phyloP scores from a whole-genome alignment of 2,888 invertebrate genomes.

The Allygus modestus region DNA sequence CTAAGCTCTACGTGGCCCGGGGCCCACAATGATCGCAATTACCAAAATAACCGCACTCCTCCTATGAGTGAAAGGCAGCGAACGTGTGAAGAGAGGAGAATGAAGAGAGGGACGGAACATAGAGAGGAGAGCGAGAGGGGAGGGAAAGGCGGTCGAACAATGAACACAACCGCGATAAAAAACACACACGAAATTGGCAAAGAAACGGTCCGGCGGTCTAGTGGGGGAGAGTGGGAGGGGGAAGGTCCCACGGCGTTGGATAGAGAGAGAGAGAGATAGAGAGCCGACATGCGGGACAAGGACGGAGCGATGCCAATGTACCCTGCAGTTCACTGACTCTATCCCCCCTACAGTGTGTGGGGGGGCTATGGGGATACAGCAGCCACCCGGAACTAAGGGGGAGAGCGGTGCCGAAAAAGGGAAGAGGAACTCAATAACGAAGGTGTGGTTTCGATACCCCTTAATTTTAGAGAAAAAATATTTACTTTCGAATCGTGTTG shows the following conservation, averaged over 20 bases:
- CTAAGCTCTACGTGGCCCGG: too few relatives aligned
- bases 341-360: neutral
- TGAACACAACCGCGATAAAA: slow-evolving; percentile 8
- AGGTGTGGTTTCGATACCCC: too few relatives aligned
- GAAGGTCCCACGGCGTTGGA: neutral
- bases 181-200: slow-evolving; percentile 45
- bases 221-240: neutral
- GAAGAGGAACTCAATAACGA: too few relatives aligned
- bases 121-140: neutral
- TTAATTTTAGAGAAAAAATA: too few relatives aligned
- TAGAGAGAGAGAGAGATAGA: slow-evolving; percentile 1
- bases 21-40: too few relatives aligned
- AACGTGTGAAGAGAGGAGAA: slow-evolving; percentile 6
- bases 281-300: slow-evolving; percentile 27
- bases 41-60: too few relatives aligned
- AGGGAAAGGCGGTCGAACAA: neutral
- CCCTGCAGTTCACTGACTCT: slow-evolving; percentile 25
- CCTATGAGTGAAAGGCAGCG: neutral
- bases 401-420: too few relatives aligned
- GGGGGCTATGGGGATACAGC: too few relatives aligned
- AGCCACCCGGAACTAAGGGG: too few relatives aligned
- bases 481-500: too few relatives aligned
- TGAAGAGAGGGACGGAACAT: neutral
- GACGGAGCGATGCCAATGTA: slow-evolving; percentile 30
- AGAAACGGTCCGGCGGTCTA: slow-evolving; percentile 36